Conservation (phyloP, 2,113 vertebrate species). For the Salvator merianae region DNA sequence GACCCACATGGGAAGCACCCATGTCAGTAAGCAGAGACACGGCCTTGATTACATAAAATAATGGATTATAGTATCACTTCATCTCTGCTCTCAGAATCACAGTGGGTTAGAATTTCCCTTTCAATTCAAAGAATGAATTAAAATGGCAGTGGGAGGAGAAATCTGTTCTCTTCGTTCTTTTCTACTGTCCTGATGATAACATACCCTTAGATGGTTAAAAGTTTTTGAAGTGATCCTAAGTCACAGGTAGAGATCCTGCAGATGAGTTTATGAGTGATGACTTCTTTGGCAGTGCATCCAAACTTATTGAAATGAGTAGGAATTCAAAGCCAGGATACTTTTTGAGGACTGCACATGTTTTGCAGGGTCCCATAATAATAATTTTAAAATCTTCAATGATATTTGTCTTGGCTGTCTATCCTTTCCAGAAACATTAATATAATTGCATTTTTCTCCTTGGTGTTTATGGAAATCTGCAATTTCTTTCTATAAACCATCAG, state of each 20-base stretch:
- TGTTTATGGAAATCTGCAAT: constrained; percentile 20
- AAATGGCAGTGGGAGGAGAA: too few species aligned
- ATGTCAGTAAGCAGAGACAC: too few species aligned
- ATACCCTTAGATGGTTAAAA: neutral
- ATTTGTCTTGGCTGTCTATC: constrained; percentile 21
- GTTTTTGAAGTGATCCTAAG: neutral
- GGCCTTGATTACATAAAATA: too few species aligned
- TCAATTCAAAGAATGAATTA: too few species aligned
- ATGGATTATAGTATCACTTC: too few species aligned
- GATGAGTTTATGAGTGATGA: neutral
- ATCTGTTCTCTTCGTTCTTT: too few species aligned
- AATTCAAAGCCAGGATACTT: neutral
- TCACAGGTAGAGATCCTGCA: neutral
- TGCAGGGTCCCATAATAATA: neutral
- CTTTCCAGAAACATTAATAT: constrained; percentile 23
- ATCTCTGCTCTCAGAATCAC: too few species aligned
- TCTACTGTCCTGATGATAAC: too few species aligned
- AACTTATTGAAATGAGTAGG: neutral
- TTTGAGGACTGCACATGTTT: neutral
- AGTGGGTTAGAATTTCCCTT: too few species aligned
- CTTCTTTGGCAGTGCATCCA: neutral
- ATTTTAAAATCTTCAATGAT: constrained; percentile 16
- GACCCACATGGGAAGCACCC: too few species aligned
- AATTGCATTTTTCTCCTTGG: constrained; percentile 3
- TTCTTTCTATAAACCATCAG: neutral